Percentiles rank a stretch among this genome's conserved stretches.
Conservation (phyloP, 2,888 invertebrate genomes). For the Dromius quadrimaculatus region DNA sequence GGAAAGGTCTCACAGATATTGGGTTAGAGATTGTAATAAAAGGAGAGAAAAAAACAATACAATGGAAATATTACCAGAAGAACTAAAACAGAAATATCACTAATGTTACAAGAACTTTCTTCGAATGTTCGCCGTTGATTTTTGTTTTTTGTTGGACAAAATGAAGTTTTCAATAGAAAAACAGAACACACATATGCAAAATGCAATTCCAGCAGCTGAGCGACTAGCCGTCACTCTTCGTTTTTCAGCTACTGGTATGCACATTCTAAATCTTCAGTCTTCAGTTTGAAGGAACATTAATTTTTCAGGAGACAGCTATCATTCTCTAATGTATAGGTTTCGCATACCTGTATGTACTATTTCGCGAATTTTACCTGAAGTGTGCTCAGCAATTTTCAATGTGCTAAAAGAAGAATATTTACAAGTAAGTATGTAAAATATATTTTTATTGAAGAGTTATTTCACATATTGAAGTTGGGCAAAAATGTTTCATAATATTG, state of each 20-base stretch:
- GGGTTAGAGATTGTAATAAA: too few relatives aligned
- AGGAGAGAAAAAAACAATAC: too few relatives aligned
- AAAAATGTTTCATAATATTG: too few relatives aligned
- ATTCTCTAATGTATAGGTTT: constrained; percentile 30
- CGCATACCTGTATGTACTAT: constrained; percentile 22
- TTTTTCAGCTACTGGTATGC: background rate
- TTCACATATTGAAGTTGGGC: too few relatives aligned
- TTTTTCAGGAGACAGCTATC: constrained; percentile 35
- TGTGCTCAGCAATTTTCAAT: constrained; percentile 12
- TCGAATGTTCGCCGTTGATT: background rate
- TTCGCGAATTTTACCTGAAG: constrained; percentile 18
- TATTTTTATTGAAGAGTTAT: too few relatives aligned
- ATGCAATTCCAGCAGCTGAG: background rate
- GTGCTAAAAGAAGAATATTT: background rate
- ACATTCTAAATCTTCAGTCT: background rate
- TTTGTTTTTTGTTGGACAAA: background rate
- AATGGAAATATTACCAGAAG: too few relatives aligned
- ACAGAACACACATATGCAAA: background rate
- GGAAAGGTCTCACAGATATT: too few relatives aligned
- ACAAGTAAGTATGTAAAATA: too few relatives aligned
- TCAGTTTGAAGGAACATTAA: background rate
- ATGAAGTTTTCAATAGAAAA: background rate
- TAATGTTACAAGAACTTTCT: background rate
- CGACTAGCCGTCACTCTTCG: background rate
- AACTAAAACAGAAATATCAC: too few relatives aligned